Conservation (phyloP, 2,797 vertebrate genomes). For the Neoniphon sammara region DNA sequence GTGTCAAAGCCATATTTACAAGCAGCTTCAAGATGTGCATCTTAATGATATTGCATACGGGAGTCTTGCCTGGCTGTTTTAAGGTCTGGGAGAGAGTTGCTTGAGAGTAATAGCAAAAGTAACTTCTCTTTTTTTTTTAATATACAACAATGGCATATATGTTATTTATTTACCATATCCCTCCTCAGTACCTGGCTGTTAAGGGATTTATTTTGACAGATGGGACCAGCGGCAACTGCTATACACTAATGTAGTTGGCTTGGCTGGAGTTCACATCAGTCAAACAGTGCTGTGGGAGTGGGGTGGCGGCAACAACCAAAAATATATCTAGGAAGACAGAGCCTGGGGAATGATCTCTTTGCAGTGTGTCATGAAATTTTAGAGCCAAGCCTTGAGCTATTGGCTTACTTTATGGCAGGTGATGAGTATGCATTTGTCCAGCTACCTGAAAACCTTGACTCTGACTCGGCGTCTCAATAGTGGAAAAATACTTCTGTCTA, state of each 20-base stretch:
- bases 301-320: constrained; percentile 56
- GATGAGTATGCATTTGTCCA: constrained; percentile 49
- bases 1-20: not conserved
- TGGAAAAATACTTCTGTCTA: constrained; percentile 44
- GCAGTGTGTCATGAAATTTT: constrained; percentile 50
- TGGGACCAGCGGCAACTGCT: constrained; percentile 29
- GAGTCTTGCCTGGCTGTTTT: not conserved
- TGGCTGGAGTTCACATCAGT: constrained; percentile 49
- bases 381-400: constrained; percentile 34
- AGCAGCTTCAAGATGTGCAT: not conserved
- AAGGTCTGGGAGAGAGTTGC: not conserved
- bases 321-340: constrained; percentile 55
- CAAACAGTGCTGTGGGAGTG: constrained; percentile 44
- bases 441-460: constrained; percentile 45
- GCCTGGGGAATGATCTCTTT: constrained; percentile 47
- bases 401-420: constrained; percentile 42
- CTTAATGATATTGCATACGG: not conserved
- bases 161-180: not conserved
- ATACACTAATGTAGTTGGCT: constrained; percentile 24
- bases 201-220: not conserved
- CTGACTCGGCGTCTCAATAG: constrained; percentile 18
- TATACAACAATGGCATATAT: not conserved
- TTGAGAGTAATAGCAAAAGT: not conserved
- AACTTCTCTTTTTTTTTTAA: not conserved
- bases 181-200: not conserved